A percentile compares a stretch with the other conserved stretches of the same genome.
Conservation (phyloP, 35 echinoderm and acorn worm genomes). For the Lytechinus pictus region DNA sequence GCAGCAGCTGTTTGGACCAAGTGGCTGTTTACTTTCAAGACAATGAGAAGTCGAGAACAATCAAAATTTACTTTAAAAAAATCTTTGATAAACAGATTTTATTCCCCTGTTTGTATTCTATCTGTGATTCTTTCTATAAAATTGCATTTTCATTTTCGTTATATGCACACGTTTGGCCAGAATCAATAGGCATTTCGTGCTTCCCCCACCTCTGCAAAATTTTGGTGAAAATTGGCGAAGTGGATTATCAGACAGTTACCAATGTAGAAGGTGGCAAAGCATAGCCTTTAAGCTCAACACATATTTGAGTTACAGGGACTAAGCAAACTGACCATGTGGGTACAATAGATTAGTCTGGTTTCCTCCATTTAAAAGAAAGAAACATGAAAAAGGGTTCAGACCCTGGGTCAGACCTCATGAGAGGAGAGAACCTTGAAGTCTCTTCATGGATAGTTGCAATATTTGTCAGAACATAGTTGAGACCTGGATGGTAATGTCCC, state of each 20-base stretch:
- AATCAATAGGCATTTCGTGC: neutral
- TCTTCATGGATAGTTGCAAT: neutral
- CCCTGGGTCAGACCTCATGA: neutral
- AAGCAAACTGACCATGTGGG: constrained; percentile 15
- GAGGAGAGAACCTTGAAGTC: neutral
- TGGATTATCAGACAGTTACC: constrained; percentile 11
- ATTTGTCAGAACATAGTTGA: neutral
- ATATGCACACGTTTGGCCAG: neutral
- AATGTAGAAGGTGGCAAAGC: neutral
- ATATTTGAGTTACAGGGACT: constrained; percentile 29
- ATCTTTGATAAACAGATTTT: neutral
- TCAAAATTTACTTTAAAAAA: neutral
- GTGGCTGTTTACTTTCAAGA: neutral
- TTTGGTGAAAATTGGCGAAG: neutral
- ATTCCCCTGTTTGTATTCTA: neutral
- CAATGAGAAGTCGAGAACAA: neutral
- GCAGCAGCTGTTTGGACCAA: neutral
- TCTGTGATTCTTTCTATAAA: neutral
- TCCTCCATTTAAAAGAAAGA: neutral
- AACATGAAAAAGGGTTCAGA: neutral
- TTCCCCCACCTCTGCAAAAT: neutral
- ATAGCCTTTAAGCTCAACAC: neutral
- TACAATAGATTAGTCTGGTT: constrained; percentile 20
- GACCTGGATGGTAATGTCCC: neutral
- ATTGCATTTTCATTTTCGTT: neutral